Percentiles rank a stretch among this genome's conserved stretches.
phyloP scores from a whole-genome alignment of 2,113 vertebrate genomes.

The Calyptommatus sinebrachiatus region DNA sequence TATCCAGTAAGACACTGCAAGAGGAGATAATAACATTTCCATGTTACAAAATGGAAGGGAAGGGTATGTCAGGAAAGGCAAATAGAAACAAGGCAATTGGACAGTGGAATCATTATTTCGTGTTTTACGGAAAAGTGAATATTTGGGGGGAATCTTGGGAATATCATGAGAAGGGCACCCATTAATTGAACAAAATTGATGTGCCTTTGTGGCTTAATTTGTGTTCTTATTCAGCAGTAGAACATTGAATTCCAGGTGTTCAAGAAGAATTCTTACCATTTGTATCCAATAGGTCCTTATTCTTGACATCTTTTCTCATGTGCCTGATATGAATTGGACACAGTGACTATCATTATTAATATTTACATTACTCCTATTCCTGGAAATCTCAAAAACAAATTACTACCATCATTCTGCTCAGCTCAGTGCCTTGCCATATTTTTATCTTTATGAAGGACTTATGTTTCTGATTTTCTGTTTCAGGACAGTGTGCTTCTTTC shows the following conservation, averaged over 20 bases:
- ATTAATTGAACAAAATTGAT: no score
- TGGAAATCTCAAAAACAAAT: not conserved
- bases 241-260: not conserved
- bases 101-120: no score
- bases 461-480: not conserved
- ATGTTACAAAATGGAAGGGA: no score
- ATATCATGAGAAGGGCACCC: no score
- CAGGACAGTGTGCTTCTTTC: not conserved
- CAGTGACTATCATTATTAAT: not conserved
- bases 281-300: not conserved
- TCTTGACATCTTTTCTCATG: not conserved
- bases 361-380: not conserved
- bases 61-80: no score
- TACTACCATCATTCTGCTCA: not conserved
- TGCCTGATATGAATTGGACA: not conserved
- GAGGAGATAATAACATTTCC: no score
- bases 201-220: not conserved
- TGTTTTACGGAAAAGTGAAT: no score
- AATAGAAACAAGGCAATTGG: no score
- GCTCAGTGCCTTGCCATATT: not conserved
- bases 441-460: not conserved
- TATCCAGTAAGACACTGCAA: no score
- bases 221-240: not conserved
- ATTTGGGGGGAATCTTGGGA: no score
- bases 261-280: not conserved